phyloP scores from a whole-genome alignment of 1,140 invertebrate genomes.

The Lordiphosa stackelbergi region DNA sequence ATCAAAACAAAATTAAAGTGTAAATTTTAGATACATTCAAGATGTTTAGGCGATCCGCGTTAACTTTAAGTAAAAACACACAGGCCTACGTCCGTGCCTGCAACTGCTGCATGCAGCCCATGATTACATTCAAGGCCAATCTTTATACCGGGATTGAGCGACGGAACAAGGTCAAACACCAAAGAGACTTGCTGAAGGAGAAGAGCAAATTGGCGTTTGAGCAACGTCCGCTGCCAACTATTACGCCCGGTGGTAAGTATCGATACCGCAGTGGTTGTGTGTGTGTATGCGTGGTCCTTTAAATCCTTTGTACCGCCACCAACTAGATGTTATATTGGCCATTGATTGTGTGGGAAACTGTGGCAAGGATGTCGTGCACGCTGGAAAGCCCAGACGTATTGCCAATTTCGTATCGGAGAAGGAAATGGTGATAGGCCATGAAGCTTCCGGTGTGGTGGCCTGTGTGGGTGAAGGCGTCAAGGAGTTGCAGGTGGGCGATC shows the following conservation, averaged over 20 bases:
- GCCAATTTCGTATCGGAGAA: not conserved
- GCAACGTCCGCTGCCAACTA: not conserved
- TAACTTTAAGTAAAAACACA: conserved; percentile 9
- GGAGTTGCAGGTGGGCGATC: not conserved
- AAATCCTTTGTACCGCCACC: not conserved
- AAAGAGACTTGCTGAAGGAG: not conserved
- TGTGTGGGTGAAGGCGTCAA: conserved; percentile 1
- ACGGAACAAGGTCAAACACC: not conserved
- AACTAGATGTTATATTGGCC: conserved; percentile 4
- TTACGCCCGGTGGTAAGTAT: conserved; percentile 1
- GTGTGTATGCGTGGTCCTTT: too few species aligned
- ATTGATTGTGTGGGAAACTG: not conserved
- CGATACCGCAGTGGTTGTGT: too few species aligned
- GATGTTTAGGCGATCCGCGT: conserved; percentile 10
- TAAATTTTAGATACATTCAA: conserved; percentile 1
- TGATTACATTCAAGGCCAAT: conserved; percentile 10
- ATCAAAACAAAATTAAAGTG: not conserved
- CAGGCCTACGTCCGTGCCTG: conserved; percentile 6
- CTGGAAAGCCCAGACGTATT: not conserved
- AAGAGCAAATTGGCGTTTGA: not conserved
- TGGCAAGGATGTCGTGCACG: not conserved
- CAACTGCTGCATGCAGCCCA: conserved; percentile 13
- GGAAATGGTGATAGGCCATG: not conserved
- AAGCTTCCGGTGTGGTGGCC: not conserved
- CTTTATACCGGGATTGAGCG: not conserved